Percentiles rank a stretch among this genome's conserved stretches.
These are phyloP conservation scores for Eudyptes chrysolophus DNA, from an alignment of 2,113 vertebrate genomes.

Conservation along the genomic window DNA sequence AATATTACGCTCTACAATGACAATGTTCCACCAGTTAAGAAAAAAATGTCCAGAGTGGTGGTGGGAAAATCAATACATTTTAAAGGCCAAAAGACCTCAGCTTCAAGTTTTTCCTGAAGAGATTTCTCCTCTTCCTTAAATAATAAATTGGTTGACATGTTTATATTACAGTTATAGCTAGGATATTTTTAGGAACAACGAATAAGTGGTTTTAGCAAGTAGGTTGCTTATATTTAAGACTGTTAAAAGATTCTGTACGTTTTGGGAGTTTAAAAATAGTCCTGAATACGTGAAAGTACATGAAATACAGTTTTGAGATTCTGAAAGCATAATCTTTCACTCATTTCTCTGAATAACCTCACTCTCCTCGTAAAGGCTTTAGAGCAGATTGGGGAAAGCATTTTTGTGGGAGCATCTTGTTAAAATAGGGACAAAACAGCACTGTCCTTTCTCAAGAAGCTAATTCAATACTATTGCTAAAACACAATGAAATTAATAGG, in stretches of 20 bases:
- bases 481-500: background rate
- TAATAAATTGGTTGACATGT: background rate
- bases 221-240: background rate
- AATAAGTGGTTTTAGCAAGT: background rate
- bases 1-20: background rate
- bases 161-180: background rate
- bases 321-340: background rate
- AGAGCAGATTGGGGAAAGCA: background rate
- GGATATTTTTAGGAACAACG: background rate
- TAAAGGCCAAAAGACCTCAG: background rate
- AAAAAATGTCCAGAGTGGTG: background rate
- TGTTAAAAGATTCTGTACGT: background rate
- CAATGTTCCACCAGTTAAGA: background rate
- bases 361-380: background rate
- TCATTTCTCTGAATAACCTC: background rate
- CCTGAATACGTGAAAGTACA: background rate
- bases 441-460: background rate
- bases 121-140: background rate
- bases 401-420: background rate
- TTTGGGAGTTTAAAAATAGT: background rate
- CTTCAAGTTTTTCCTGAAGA: background rate
- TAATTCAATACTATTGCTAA: background rate
- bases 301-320: background rate
- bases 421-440: background rate
- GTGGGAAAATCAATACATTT: background rate